These are phyloP conservation scores for Anagyrus pseudococci DNA, from an alignment of 2,888 invertebrate genomes.

Conservation along the genomic window DNA sequence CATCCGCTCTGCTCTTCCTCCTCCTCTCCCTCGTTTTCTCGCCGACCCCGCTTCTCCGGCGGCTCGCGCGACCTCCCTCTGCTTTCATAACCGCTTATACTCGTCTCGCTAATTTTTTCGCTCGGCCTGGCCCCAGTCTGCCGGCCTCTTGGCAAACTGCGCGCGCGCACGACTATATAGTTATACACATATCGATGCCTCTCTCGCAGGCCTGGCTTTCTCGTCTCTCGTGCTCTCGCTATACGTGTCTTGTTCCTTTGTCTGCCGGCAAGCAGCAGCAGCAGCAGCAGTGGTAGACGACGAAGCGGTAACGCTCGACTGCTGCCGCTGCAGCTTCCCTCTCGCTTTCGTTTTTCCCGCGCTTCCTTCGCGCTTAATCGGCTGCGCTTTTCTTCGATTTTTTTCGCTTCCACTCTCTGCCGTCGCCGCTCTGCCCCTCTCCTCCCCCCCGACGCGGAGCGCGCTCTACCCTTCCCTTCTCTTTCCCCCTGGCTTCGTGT, in stretches of 20 bases:
- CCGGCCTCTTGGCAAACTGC: too few relatives aligned
- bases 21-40: constrained; percentile 8
- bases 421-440: background rate
- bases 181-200: too few relatives aligned
- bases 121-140: too few relatives aligned
- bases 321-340: too few relatives aligned
- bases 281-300: too few relatives aligned
- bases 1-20: background rate
- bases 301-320: too few relatives aligned
- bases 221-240: background rate
- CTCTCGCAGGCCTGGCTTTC: constrained; percentile 14
- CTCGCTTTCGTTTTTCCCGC: background rate
- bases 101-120: too few relatives aligned
- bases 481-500: background rate
- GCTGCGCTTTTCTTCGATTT: background rate
- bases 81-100: too few relatives aligned
- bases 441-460: constrained; percentile 6
- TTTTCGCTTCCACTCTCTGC: background rate
- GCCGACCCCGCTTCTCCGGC: background rate
- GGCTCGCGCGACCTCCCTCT: too few relatives aligned
- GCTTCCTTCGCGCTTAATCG: background rate
- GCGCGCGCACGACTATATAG: too few relatives aligned
- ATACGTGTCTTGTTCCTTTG: background rate
- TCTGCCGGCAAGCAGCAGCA: too few relatives aligned
- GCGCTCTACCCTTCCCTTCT: background rate